These are phyloP conservation scores for Acronicta alni DNA, from an alignment of 2,888 invertebrate species.

Conservation along the genomic window DNA sequence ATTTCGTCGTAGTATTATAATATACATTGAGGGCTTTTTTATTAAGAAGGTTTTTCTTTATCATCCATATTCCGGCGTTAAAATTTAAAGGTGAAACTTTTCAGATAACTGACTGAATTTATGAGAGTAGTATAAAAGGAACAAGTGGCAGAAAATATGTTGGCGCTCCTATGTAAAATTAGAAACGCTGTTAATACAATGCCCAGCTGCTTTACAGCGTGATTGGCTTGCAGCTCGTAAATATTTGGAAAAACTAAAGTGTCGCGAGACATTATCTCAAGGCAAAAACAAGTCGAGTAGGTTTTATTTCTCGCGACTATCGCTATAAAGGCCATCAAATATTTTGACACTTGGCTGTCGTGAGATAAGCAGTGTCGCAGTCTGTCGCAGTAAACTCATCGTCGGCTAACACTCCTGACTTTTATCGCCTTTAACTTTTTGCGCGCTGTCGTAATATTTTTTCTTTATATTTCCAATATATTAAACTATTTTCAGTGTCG, in stretches of 20 bases:
- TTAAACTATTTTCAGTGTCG: slow-evolving; percentile 41
- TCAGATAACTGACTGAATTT: no score
- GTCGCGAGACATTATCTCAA: slow-evolving; percentile 27
- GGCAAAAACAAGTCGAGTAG: slow-evolving; percentile 32
- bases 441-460: slow-evolving; percentile 57
- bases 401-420: slow-evolving; percentile 58
- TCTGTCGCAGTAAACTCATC: slow-evolving; percentile 66
- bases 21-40: not conserved
- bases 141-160: not conserved
- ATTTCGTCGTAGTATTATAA: not conserved
- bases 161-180: no score
- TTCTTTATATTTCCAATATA: slow-evolving; percentile 50
- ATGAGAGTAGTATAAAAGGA: no score
- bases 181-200: no score
- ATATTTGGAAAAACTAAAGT: slow-evolving; percentile 21
- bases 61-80: no score
- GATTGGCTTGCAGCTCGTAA: slow-evolving; percentile 5
- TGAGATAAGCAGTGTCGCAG: slow-evolving; percentile 68
- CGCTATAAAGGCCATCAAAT: slow-evolving; percentile 59
- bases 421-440: slow-evolving; percentile 66
- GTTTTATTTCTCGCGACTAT: slow-evolving; percentile 37
- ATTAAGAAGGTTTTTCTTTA: not conserved
- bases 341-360: slow-evolving; percentile 71
- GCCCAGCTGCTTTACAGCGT: not conserved
- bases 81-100: no score